These are phyloP conservation scores for Tonatia bakeri DNA, from an alignment of 2,113 vertebrate species.

Conservation along the genomic window DNA sequence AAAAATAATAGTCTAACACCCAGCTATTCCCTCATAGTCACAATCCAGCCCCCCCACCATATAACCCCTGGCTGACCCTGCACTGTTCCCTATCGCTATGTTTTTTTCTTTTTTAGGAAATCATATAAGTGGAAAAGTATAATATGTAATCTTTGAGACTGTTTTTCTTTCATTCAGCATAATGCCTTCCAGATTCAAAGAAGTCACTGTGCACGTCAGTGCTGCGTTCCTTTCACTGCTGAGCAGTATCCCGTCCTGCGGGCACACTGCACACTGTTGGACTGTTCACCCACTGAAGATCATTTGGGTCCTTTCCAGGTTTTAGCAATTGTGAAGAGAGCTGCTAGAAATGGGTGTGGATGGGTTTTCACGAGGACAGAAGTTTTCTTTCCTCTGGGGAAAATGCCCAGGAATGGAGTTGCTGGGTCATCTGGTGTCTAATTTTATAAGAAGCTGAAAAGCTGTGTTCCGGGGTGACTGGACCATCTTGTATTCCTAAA, in stretches of 20 bases:
- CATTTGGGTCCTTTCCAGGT: background rate
- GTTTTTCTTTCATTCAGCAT: background rate
- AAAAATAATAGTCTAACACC: background rate
- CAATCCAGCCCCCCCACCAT: rapidly evolving
- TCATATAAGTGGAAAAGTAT: background rate
- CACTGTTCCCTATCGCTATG: background rate
- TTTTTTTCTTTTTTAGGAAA: background rate
- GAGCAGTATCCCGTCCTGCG: rapidly evolving
- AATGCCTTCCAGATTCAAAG: background rate
- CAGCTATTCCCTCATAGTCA: background rate
- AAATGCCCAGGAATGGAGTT: background rate
- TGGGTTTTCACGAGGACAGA: background rate
- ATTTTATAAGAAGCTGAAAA: background rate
- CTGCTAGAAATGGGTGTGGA: background rate
- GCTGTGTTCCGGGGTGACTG: background rate
- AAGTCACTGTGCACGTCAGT: rapidly evolving
- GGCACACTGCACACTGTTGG: background rate
- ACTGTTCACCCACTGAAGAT: background rate
- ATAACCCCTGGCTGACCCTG: background rate
- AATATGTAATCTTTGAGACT: background rate
- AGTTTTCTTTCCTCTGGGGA: background rate
- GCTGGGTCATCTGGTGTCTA: background rate
- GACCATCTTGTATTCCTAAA: background rate
- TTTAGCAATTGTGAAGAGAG: background rate
- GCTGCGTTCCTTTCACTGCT: background rate